Evolutionary conservation across 2,888 invertebrate genomes (phyloP).

Genomic region (Cosmorhoe ocellata): DNA sequence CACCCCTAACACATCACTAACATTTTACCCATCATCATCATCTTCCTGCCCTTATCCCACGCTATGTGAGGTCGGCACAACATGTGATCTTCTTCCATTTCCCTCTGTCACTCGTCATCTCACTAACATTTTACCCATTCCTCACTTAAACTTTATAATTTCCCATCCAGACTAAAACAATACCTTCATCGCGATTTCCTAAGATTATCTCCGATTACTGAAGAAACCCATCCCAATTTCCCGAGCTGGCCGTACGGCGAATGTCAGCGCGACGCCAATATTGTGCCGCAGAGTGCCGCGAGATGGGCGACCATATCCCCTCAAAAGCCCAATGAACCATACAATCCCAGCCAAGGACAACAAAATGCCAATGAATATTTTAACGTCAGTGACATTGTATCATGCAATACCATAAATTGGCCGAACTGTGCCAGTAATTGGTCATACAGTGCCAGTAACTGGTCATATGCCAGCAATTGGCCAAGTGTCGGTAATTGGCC

Average conservation of each 20-base stretch:
- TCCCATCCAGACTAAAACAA: slow-evolving; percentile 36
- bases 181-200: slow-evolving; percentile 18
- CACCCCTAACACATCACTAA: too few species aligned
- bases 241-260: neutral
- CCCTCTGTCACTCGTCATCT: too few species aligned
- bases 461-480: neutral
- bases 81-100: too few species aligned
- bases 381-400: too few species aligned
- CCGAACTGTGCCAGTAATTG: neutral
- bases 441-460: neutral
- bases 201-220: slow-evolving; percentile 12
- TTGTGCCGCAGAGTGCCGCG: neutral
- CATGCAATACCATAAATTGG: neutral
- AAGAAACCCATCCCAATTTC: slow-evolving; percentile 7
- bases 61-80: too few species aligned
- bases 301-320: neutral
- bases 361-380: neutral
- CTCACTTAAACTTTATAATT: slow-evolving; percentile 1
- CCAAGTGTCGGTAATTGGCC: neutral
- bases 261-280: neutral
- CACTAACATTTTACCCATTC: too few species aligned
- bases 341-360: neutral
- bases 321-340: neutral
- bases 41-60: too few species aligned
- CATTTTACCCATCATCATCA: too few species aligned